phyloP scores from a whole-genome alignment of 2,888 invertebrate genomes.

The Thalpophila matura region DNA sequence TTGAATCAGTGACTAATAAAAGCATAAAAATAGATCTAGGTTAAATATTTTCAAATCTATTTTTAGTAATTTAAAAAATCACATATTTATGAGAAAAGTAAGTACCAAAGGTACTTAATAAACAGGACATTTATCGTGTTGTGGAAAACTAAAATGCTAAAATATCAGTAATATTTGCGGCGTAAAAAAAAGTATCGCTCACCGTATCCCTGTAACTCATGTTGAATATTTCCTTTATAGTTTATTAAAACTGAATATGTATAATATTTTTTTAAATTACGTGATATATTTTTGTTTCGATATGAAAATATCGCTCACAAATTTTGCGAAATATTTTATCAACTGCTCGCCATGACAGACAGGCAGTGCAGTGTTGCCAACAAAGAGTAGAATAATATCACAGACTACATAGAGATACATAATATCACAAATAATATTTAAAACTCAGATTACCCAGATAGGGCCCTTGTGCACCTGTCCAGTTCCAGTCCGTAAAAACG shows the following conservation, averaged over 20 bases:
- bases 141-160: slow-evolving; percentile 1
- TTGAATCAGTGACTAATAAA: slow-evolving; percentile 80
- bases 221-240: slow-evolving; percentile 49
- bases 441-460: too few species aligned
- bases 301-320: slow-evolving; percentile 38
- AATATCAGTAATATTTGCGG: neutral
- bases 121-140: neutral
- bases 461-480: too few species aligned
- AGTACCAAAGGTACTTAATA: neutral
- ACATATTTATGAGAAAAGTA: neutral
- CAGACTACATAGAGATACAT: too few species aligned
- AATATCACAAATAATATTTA: too few species aligned
- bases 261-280: slow-evolving; percentile 2
- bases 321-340: slow-evolving; percentile 52
- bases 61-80: slow-evolving; percentile 38
- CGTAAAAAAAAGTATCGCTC: slow-evolving; percentile 61
- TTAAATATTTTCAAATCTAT: slow-evolving; percentile 65
- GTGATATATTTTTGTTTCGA: slow-evolving; percentile 16
- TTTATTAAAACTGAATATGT: slow-evolving; percentile 11
- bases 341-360: slow-evolving; percentile 62
- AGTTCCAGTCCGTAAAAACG: too few species aligned
- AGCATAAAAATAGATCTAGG: slow-evolving; percentile 77
- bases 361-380: too few species aligned
- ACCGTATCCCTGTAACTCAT: slow-evolving; percentile 87
- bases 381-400: too few species aligned